Conservation (phyloP, 2,113 vertebrate genomes). For the Triplophysa tibetana region DNA sequence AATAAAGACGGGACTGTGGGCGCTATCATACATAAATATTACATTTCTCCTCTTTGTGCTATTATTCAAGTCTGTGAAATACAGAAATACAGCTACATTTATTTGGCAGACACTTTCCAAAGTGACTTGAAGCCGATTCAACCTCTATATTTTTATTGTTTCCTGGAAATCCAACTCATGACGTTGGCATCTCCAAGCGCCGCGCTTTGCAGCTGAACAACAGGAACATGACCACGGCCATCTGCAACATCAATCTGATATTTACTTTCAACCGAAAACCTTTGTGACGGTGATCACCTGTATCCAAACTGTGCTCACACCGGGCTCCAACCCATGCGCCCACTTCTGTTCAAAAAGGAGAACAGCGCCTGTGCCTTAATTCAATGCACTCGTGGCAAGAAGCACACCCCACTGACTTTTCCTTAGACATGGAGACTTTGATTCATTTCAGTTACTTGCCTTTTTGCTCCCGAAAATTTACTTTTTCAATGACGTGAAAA, state of each 20-base stretch:
- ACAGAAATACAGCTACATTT: background rate
- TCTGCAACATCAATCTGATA: too few relatives aligned
- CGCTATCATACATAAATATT: background rate
- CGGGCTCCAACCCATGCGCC: slow-evolving; percentile 77
- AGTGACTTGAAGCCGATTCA: background rate
- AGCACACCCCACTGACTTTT: slow-evolving; percentile 86
- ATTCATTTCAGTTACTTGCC: slow-evolving; percentile 64
- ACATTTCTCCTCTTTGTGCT: background rate
- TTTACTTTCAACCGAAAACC: background rate
- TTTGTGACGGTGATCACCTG: slow-evolving; percentile 33
- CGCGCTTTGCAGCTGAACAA: too few relatives aligned
- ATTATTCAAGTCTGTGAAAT: background rate
- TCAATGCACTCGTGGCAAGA: slow-evolving; percentile 96
- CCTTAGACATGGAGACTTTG: slow-evolving; percentile 64
- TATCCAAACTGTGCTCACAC: slow-evolving; percentile 51
- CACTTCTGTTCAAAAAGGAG: slow-evolving; percentile 91
- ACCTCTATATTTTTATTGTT: too few relatives aligned
- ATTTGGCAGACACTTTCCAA: background rate
- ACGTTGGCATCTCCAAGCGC: background rate
- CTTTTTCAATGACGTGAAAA: slow-evolving; percentile 28
- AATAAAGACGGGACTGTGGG: background rate
- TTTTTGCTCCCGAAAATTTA: background rate
- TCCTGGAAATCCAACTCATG: background rate
- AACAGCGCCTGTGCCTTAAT: slow-evolving; percentile 97
- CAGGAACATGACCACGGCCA: too few relatives aligned